phyloP scores from a whole-genome alignment of 2,113 vertebrate species.

The Erinaceus europaeus region DNA sequence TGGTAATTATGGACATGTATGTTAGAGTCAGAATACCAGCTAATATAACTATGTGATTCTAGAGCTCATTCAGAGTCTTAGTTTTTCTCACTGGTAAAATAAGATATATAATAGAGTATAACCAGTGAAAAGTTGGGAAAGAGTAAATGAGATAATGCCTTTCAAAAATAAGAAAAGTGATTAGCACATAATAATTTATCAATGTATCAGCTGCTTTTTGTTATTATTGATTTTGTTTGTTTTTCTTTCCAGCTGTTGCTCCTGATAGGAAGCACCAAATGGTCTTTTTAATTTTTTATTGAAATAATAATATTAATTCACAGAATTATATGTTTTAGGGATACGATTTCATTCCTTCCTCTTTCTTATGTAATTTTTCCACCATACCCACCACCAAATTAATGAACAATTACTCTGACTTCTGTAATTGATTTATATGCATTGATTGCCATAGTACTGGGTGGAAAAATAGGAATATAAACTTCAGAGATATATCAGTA shows the following conservation, averaged over 20 bases:
- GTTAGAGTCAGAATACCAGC: not conserved
- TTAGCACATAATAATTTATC: not conserved
- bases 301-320: too few relatives aligned
- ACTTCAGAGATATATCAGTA: not conserved
- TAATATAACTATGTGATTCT: accelerated
- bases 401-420: not conserved
- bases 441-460: not conserved
- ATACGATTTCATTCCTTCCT: too few relatives aligned
- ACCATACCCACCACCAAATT: too few relatives aligned
- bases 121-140: not conserved
- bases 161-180: not conserved
- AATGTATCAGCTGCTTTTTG: not conserved
- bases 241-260: too few relatives aligned
- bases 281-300: too few relatives aligned
- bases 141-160: not conserved
- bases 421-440: not conserved
- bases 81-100: not conserved
- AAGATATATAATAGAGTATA: not conserved
- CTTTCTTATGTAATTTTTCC: too few relatives aligned
- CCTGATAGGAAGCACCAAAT: too few relatives aligned
- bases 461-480: not conserved
- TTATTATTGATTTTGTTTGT: too few relatives aligned
- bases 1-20: accelerated
- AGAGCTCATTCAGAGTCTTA: not conserved
- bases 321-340: too few relatives aligned